Conservation (phyloP, 2,797 vertebrate species). For the Onychomys arenicola region DNA sequence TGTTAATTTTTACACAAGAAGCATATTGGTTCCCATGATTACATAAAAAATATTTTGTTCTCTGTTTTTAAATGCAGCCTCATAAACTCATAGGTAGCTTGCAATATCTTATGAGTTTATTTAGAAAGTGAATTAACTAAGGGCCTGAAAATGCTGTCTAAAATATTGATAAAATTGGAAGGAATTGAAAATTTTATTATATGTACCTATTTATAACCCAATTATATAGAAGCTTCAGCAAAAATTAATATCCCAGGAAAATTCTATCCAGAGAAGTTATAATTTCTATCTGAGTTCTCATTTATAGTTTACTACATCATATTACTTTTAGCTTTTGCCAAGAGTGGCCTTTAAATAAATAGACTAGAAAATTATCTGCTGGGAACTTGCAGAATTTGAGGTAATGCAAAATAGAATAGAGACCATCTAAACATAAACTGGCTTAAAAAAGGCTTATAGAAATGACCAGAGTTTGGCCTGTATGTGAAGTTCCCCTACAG, state of each 20-base stretch:
- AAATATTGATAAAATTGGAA: neutral
- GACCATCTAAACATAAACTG: neutral
- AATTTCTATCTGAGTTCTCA: conserved; percentile 38
- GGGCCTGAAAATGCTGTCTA: neutral
- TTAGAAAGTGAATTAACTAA: conserved; percentile 30
- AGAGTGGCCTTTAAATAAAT: conserved; percentile 42
- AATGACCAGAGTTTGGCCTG: neutral
- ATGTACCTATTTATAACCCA: conserved; percentile 62
- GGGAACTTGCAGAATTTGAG: neutral
- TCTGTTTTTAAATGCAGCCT: conserved; percentile 44
- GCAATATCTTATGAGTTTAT: conserved; percentile 3
- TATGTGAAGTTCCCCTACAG: neutral
- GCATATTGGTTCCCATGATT: neutral
- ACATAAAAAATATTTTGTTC: neutral
- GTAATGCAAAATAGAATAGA: neutral
- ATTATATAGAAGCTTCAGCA: conserved; percentile 44
- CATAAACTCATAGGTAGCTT: neutral
- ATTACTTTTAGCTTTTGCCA: conserved; percentile 33
- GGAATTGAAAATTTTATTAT: conserved; percentile 25
- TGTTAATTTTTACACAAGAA: conserved; percentile 29
- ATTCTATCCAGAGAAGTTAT: conserved; percentile 10
- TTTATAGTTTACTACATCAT: conserved; percentile 27
- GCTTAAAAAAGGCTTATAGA: neutral
- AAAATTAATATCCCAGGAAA: conserved; percentile 47
- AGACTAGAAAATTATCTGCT: conserved; percentile 1